These are phyloP conservation scores for Corythaixoides concolor DNA, from an alignment of 2,113 vertebrate genomes.

Conservation along the genomic window DNA sequence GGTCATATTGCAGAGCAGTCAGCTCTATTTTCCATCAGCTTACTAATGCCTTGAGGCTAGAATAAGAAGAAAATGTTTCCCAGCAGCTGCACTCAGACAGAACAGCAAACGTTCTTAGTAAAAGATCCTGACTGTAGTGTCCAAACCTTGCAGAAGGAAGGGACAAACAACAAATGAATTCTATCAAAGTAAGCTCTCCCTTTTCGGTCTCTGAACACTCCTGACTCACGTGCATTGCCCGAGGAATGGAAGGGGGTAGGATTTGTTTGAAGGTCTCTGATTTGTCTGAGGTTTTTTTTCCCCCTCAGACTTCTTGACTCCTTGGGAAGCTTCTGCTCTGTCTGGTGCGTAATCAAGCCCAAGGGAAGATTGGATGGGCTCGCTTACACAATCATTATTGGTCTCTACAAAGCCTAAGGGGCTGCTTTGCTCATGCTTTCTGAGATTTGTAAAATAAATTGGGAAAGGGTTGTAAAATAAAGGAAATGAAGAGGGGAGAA, in stretches of 20 bases:
- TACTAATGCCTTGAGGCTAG: neutral
- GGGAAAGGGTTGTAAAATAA: neutral
- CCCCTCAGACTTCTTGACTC: neutral
- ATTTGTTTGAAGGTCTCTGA: neutral
- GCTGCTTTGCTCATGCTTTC: neutral
- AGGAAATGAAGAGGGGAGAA: neutral
- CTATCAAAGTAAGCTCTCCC: neutral
- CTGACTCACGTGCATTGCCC: neutral
- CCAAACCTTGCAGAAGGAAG: neutral
- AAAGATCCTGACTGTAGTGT: neutral
- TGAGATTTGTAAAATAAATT: neutral
- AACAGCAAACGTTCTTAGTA: neutral
- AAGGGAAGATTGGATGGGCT: neutral
- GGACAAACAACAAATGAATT: neutral
- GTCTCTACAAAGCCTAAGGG: neutral
- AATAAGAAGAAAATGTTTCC: neutral
- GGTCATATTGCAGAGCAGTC: neutral
- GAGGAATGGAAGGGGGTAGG: neutral
- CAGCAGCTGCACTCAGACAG: neutral
- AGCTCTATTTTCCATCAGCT: neutral
- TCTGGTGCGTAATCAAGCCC: neutral
- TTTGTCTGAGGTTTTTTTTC: neutral
- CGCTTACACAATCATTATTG: neutral
- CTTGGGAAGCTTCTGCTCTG: conserved; percentile 14
- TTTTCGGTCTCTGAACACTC: neutral